phyloP scores from a whole-genome alignment of 2,113 vertebrate genomes.

The Sapajus apella region DNA sequence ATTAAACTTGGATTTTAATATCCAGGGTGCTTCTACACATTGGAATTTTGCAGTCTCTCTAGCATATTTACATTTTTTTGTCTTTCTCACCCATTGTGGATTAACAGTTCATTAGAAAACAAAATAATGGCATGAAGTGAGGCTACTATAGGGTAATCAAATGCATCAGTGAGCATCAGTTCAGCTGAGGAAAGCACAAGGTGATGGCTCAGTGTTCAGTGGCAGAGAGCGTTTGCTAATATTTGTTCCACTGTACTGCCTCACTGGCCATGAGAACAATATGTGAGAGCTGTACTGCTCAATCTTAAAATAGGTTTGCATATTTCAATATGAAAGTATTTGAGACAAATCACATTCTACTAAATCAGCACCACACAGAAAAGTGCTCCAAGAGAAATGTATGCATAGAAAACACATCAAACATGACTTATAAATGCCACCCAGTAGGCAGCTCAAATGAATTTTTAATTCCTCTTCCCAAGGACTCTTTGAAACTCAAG shows the following conservation, averaged over 20 bases:
- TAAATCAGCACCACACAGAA: neutral
- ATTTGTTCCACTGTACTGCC: neutral
- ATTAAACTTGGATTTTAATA: neutral
- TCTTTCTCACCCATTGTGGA: neutral
- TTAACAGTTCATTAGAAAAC: constrained; percentile 1
- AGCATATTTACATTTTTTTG: neutral
- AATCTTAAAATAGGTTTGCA: neutral
- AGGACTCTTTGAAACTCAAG: neutral
- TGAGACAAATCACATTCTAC: neutral
- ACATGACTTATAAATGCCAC: neutral
- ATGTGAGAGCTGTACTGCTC: neutral
- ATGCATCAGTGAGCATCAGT: neutral
- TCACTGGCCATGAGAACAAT: neutral
- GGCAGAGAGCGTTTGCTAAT: neutral
- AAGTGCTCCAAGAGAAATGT: neutral
- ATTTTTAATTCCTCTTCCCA: constrained; percentile 7
- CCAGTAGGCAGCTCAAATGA: neutral
- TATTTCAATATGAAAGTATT: neutral
- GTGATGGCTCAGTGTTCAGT: neutral
- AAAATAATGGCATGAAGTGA: neutral
- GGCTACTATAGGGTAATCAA: neutral
- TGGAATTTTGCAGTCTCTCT: constrained; percentile 2
- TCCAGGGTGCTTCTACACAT: neutral
- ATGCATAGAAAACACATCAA: neutral
- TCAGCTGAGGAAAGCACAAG: neutral